Evolutionary conservation across 2,113 vertebrate genomes (phyloP), one percentile per base, ranked within the genome.

Genomic region (Epinephelus fuscoguttatus): DNA sequence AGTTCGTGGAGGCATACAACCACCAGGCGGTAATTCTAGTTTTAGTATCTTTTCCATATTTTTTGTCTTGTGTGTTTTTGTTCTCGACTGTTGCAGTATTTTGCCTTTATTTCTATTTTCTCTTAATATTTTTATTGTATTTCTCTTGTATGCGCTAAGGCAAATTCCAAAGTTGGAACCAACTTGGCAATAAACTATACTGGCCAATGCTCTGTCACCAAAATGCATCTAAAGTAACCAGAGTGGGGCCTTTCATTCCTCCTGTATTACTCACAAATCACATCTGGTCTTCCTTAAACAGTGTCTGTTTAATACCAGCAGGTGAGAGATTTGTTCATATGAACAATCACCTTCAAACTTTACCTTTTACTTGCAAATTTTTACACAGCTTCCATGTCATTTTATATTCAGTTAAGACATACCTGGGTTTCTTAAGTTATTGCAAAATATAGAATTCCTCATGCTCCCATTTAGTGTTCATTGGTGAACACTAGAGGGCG

Each of bases 401-500:
- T 70, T 37, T 15, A 14, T 33, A 53, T 70, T 30, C 47, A 21
- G 10, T 56, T 6, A 25, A 19, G 59, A 27, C 6, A 23, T 0
- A 68, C 21, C 10, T 42, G 27, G 5, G 42, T 25, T 14, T 59
- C 1, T 59, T 6, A 19, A 47, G 53, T 49, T 17, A 45, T 52
- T 18, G 19, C 18, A 73, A 59, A 50, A 30, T 27, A 27, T 6
- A 27, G 18, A 21, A 4, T 33, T 40, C 13, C 6, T 33, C 13
- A 21, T 49, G 4, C 7, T 23, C 1, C 25, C 18, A 61, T 40
- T 61, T 21, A 49, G 7, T 59, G 52, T 74, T 73, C 4, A 8
- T 3, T 49, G n/a, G 33, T 56, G 37, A 84, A 78, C 91, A 85
- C 87, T 73, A 91, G 91, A 89, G 90, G 83, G 85, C 55, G n/a